Evolutionary conservation across 2,888 invertebrate species (phyloP).

Genomic region (Ophraella communa): DNA sequence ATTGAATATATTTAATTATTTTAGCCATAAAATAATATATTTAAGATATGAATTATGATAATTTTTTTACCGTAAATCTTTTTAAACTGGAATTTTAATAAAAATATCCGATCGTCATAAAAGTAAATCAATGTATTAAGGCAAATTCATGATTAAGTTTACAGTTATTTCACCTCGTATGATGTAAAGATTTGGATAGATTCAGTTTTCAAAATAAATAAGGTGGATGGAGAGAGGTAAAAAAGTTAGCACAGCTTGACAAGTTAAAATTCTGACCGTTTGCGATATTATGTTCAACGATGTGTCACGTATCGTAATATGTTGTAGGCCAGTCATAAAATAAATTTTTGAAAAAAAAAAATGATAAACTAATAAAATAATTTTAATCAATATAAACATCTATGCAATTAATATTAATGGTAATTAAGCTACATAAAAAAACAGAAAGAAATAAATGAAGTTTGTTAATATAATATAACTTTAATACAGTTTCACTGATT

Average conservation of each 20-base stretch:
- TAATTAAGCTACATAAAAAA: too few species aligned
- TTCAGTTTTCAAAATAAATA: background rate
- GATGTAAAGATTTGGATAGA: background rate
- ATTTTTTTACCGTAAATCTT: background rate
- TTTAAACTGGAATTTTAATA: background rate
- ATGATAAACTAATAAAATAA: too few species aligned
- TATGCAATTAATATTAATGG: too few species aligned
- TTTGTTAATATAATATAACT: too few species aligned
- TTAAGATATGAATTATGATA: background rate
- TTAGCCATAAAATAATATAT: background rate
- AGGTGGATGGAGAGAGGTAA: background rate
- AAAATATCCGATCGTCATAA: background rate
- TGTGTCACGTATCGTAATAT: background rate
- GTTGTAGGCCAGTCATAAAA: constrained; percentile 3
- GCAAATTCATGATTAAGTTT: background rate
- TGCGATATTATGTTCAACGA: constrained; percentile 9
- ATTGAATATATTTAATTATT: background rate
- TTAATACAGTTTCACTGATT: too few species aligned
- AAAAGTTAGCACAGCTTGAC: constrained; percentile 8
- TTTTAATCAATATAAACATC: too few species aligned
- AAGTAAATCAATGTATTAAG: background rate
- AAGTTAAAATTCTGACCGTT: background rate
- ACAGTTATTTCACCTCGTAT: constrained; percentile 1
- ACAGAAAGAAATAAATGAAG: too few species aligned
- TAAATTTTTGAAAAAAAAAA: background rate